These are phyloP conservation scores for Eudasyphora cyanicolor DNA, from an alignment of 2,888 invertebrate species.

Conservation along the genomic window DNA sequence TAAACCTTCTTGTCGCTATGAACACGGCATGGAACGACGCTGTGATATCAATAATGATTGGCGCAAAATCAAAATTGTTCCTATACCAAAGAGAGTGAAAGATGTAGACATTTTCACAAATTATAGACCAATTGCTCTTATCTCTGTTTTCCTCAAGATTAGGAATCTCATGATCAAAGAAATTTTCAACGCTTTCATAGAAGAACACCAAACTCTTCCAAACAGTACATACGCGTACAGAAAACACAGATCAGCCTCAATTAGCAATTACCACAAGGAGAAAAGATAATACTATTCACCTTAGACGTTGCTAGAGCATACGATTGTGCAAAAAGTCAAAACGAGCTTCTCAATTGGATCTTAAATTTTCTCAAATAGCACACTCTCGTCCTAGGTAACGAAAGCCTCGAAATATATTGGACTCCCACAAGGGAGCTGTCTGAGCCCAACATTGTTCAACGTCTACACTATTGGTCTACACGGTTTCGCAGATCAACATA, in stretches of 20 bases:
- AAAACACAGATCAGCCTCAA: not conserved
- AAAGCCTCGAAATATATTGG: not conserved
- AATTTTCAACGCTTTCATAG: not conserved
- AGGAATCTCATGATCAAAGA: not conserved
- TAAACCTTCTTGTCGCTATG: too few relatives aligned
- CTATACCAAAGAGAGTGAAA: too few relatives aligned
- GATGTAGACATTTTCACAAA: too few relatives aligned
- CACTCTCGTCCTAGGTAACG: not conserved
- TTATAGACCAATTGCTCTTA: not conserved
- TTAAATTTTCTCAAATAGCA: not conserved
- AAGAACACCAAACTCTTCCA: not conserved
- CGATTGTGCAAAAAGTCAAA: not conserved
- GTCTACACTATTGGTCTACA: too few relatives aligned
- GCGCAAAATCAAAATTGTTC: too few relatives aligned
- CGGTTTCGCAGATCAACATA: not conserved
- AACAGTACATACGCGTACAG: not conserved
- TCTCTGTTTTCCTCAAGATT: not conserved
- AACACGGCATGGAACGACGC: too few relatives aligned
- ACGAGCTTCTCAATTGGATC: not conserved
- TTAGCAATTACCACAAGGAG: not conserved
- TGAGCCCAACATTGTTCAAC: too few relatives aligned
- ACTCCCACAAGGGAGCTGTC: not conserved
- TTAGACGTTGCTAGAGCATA: not conserved
- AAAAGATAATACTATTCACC: too few relatives aligned
- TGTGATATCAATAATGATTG: too few relatives aligned